Conservation (phyloP, 30 jellyfish, hydroid and myxozoan genomes). For the Catostylus mosaicus region DNA sequence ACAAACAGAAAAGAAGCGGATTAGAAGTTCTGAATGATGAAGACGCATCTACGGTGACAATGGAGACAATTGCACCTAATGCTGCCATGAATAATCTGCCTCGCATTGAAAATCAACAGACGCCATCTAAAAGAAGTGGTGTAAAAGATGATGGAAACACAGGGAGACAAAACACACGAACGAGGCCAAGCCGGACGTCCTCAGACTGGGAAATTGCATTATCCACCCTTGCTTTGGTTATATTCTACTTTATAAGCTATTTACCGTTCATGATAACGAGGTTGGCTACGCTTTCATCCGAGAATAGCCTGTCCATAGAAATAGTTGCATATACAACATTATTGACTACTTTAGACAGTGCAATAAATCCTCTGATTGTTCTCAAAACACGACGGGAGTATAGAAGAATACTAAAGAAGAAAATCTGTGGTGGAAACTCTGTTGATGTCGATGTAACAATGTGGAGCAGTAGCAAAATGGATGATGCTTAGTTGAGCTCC, state of each 20-base stretch:
- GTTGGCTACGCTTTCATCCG: not conserved
- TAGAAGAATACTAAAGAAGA: conserved; percentile 23
- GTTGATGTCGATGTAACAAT: not conserved
- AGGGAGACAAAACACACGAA: not conserved
- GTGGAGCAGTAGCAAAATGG: not conserved
- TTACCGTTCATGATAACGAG: conserved; percentile 25
- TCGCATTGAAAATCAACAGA: not conserved
- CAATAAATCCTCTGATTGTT: conserved; percentile 34
- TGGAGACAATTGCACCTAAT: not conserved
- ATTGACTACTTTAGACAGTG: conserved; percentile 25
- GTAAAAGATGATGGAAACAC: not conserved
- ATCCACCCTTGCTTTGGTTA: conserved; percentile 26
- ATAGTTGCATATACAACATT: conserved; percentile 32
- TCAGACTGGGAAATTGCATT: conserved; percentile 39
- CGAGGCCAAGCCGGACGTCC: conserved; percentile 5
- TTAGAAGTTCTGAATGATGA: not conserved
- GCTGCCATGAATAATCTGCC: not conserved
- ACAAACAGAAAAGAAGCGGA: not conserved
- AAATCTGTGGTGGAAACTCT: not conserved
- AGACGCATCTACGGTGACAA: not conserved
- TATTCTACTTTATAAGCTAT: conserved; percentile 31
- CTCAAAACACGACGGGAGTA: conserved; percentile 36
- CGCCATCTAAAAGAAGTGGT: not conserved
- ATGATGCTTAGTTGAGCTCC: too few relatives aligned
- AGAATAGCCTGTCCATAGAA: conserved; percentile 6